Evolutionary conservation across 2,888 invertebrate genomes (phyloP), one percentile per base, ranked within the genome.

Genomic region (Heteromurus nitidus): DNA sequence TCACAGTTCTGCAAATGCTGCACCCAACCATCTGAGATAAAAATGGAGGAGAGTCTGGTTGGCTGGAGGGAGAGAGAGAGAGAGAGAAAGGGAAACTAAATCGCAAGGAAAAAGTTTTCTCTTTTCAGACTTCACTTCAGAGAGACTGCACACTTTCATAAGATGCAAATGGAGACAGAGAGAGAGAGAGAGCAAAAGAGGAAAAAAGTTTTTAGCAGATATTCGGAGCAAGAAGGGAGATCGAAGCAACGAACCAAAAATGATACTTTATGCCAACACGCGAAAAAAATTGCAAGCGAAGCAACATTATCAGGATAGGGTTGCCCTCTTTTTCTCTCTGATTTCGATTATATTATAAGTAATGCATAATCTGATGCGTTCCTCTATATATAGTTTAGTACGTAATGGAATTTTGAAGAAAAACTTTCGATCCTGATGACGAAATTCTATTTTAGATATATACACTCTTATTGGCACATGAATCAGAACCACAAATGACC

Each of bases 201-300:
- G 24, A 18, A 42, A 58, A 58, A 73, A 72, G 31, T 55, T 26
- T 55, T 60, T 5, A n/a, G 26, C 50, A 47, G 31, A 68, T 42
- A 20, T 47, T n/a, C 53, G 55, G 42, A 65, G 47, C 16, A 42
- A 47, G 55, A 22, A 55, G 5, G n/a, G 55, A 50, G 50, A n/a
- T 7, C 16, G 31, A 77, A 68, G 69, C 68, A 70, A 70, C 64
- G 58, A 79, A 79, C 72, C 58, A 44, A 65, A n/a, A 72, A 55
- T 72, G 79, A 79, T 79, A 72, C 65, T 79, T 77, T 65, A 64
- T 79, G 70, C 70, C 79, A 72, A 79, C 72, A 79, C 31, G 64
- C 65, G 31, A 70, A 79, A 77, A 73, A 44, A 79, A 70, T 65
- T 79, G 79, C 79, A 72, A 31, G 58, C 69, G 55, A 65, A 79